Conservation (phyloP, 1,140 invertebrate genomes). For the Leptoteleia sp. region DNA sequence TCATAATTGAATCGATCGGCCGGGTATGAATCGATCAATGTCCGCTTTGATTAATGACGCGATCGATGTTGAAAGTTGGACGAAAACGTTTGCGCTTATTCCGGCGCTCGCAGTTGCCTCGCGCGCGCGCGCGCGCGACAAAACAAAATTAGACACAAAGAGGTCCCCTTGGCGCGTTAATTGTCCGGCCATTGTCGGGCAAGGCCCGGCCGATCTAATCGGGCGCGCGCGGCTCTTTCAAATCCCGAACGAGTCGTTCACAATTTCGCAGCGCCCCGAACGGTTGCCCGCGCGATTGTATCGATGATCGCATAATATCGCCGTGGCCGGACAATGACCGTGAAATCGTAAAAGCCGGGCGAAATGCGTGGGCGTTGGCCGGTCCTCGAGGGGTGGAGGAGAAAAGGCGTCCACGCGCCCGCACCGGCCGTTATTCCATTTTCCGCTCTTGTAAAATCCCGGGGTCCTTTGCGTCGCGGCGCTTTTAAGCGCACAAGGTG, state of each 20-base stretch:
- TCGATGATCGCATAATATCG: conserved; percentile 58
- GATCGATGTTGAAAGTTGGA: too few species aligned
- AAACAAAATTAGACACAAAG: too few species aligned
- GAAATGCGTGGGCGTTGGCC: conserved; percentile 75
- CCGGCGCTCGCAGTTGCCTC: too few species aligned
- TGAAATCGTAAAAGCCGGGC: conserved; percentile 68
- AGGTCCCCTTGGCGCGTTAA: too few species aligned
- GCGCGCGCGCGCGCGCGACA: too few species aligned
- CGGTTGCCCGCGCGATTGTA: conserved; percentile 38
- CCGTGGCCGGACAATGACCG: conserved; percentile 67
- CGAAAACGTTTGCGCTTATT: too few species aligned
- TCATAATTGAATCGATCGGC: too few species aligned
- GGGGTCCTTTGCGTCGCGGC: neutral
- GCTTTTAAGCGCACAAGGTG: conserved; percentile 43
- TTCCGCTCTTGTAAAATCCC: conserved; percentile 69
- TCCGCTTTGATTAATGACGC: too few species aligned
- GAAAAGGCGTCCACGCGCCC: conserved; percentile 61
- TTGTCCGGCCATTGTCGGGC: too few species aligned
- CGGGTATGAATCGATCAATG: too few species aligned
- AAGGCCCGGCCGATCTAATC: conserved; percentile 40
- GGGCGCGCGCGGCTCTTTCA: conserved; percentile 54
- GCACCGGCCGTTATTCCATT: conserved; percentile 65
- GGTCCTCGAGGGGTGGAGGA: conserved; percentile 61
- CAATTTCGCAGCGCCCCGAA: conserved; percentile 29
- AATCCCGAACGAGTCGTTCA: conserved; percentile 41